phyloP scores from a whole-genome alignment of 2,113 vertebrate genomes.

The Pedetes capensis region DNA sequence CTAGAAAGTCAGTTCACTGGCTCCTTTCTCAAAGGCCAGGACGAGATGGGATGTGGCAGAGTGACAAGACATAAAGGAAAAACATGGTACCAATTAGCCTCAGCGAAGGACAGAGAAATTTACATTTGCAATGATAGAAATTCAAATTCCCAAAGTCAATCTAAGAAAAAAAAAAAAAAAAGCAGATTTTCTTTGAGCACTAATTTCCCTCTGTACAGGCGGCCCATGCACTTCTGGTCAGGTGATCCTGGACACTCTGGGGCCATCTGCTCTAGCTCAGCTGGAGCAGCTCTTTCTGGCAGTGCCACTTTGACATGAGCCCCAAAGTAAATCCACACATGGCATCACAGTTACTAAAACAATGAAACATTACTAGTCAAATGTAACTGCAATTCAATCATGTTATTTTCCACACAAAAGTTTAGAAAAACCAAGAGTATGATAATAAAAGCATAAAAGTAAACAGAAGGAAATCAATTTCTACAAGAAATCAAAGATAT shows the following conservation, averaged over 20 bases:
- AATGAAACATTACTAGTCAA: conserved; percentile 67
- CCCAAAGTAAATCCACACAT: conserved; percentile 66
- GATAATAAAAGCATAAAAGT: conserved; percentile 76
- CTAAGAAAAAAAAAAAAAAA: conserved; percentile 26
- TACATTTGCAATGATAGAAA: conserved; percentile 67
- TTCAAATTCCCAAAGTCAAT: conserved; percentile 72
- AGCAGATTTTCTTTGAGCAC: conserved; percentile 50
- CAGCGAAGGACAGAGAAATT: conserved; percentile 54
- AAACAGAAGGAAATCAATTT: conserved; percentile 79
- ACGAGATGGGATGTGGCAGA: conserved; percentile 59
- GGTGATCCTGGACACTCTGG: not conserved
- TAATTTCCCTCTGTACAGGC: conserved; percentile 50
- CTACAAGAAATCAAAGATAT: conserved; percentile 80
- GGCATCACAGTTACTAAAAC: conserved; percentile 68
- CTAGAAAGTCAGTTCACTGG: conserved; percentile 67
- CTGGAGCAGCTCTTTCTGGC: conserved; percentile 54
- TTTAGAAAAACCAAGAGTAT: conserved; percentile 74
- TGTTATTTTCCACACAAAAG: conserved; percentile 74
- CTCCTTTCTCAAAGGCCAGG: conserved; percentile 62
- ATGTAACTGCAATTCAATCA: conserved; percentile 72
- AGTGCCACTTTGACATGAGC: conserved; percentile 58
- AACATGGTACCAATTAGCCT: conserved; percentile 63
- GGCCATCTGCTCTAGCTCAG: not conserved
- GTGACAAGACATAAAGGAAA: conserved; percentile 63
- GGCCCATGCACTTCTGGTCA: conserved; percentile 3